phyloP scores from a whole-genome alignment of 2,797 vertebrate genomes.

The Pterois miles region DNA sequence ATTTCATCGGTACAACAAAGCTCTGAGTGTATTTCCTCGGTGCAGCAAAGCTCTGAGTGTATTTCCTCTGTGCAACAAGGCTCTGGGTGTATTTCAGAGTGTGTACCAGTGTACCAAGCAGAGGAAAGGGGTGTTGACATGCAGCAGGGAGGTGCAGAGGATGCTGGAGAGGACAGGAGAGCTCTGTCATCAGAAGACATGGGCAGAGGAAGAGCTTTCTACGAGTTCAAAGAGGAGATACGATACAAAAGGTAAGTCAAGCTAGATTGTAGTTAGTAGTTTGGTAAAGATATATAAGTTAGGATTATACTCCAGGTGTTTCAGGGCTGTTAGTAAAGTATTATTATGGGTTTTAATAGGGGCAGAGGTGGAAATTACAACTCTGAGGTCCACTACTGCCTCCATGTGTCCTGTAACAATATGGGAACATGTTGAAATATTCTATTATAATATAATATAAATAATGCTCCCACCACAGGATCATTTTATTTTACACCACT shows the following conservation, averaged over 20 bases:
- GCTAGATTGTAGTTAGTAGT: rapidly evolving
- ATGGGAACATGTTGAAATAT: not conserved
- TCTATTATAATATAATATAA: not conserved
- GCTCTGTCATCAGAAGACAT: conserved; percentile 45
- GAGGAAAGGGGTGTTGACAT: not conserved
- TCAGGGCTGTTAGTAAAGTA: not conserved
- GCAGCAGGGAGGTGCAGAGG: not conserved
- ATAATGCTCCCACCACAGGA: not conserved
- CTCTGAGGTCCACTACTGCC: not conserved
- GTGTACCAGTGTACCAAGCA: not conserved
- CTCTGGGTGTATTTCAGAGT: not conserved
- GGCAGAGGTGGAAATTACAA: not conserved
- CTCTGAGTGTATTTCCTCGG: not conserved
- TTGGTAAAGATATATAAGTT: not conserved
- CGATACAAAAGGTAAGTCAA: conserved; percentile 88
- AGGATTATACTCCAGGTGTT: not conserved
- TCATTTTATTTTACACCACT: not conserved
- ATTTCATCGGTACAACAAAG: rapidly evolving
- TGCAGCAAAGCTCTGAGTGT: not conserved
- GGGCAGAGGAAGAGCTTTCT: conserved; percentile 89
- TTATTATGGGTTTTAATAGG: not conserved
- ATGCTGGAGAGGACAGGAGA: conserved; percentile 49
- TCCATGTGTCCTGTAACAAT: not conserved
- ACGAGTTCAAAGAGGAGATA: conserved; percentile 95
- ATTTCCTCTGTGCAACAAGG: not conserved